Percentiles rank a stretch among this genome's conserved stretches.
phyloP scores from a whole-genome alignment of 2,888 invertebrate species.

The Dascillus cervinus region DNA sequence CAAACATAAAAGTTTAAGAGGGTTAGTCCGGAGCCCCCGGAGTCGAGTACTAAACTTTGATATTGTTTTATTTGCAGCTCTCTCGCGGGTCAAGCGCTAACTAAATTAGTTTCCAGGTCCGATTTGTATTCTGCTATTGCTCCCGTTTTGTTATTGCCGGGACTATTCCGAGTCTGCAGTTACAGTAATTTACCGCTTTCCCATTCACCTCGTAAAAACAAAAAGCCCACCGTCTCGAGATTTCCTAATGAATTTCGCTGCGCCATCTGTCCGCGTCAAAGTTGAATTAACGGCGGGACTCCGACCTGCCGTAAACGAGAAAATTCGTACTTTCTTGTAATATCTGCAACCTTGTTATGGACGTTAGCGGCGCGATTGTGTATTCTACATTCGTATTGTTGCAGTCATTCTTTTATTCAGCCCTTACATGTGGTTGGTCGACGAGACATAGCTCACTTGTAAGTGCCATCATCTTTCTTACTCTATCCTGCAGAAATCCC shows the following conservation, averaged over 20 bases:
- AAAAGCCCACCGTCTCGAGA: too few species aligned
- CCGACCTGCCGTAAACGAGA: too few species aligned
- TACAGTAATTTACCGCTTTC: background rate
- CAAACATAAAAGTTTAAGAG: slow-evolving; percentile 29
- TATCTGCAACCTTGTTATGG: slow-evolving; percentile 19
- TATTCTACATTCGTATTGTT: slow-evolving; percentile 39
- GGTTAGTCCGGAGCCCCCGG: slow-evolving; percentile 26
- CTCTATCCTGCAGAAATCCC: slow-evolving; percentile 28
- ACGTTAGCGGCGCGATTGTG: slow-evolving; percentile 30
- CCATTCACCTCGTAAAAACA: too few species aligned
- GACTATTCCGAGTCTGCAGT: slow-evolving; percentile 32
- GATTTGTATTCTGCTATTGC: slow-evolving; percentile 43
- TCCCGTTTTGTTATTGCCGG: slow-evolving; percentile 35
- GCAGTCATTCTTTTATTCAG: slow-evolving; percentile 34
- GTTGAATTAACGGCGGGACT: too few species aligned
- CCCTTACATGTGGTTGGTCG: slow-evolving; percentile 38
- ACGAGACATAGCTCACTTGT: slow-evolving; percentile 31
- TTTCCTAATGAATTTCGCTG: too few species aligned
- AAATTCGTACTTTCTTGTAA: too few species aligned
- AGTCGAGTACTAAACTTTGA: slow-evolving; percentile 42
- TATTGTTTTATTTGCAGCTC: slow-evolving; percentile 43
- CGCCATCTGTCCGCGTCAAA: too few species aligned
- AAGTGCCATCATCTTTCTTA: slow-evolving; percentile 30
- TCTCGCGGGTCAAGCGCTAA: slow-evolving; percentile 41
- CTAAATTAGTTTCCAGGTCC: slow-evolving; percentile 40